A percentile compares a stretch with the other conserved stretches of the same genome.
phyloP scores from a whole-genome alignment of 1,140 invertebrate genomes.

The Trichonephila clavipes region DNA sequence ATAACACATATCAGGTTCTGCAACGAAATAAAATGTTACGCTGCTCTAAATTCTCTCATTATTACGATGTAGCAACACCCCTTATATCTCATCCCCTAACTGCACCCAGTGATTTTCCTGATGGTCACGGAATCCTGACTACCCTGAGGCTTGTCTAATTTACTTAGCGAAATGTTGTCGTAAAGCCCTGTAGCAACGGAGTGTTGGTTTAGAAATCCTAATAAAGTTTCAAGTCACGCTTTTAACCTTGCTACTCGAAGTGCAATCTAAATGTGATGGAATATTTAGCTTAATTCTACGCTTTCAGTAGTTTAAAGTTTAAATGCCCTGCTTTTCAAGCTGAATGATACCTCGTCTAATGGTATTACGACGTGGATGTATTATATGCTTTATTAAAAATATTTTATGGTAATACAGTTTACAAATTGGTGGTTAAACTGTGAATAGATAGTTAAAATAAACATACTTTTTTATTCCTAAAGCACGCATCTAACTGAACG shows the following conservation, averaged over 20 bases:
- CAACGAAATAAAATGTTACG: constrained; percentile 40
- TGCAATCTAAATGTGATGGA: constrained; percentile 61
- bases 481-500: background rate
- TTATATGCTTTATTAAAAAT: constrained; percentile 15
- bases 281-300: constrained; percentile 66
- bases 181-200: constrained; percentile 50
- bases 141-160: constrained; percentile 57
- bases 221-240: constrained; percentile 71
- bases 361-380: constrained; percentile 11
- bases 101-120: constrained; percentile 47
- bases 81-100: constrained; percentile 38
- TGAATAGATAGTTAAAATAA: background rate
- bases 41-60: constrained; percentile 24
- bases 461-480: background rate
- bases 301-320: constrained; percentile 65
- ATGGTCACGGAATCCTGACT: constrained; percentile 38
- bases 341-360: constrained; percentile 48
- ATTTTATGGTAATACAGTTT: background rate
- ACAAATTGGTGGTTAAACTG: background rate
- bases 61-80: constrained; percentile 35
- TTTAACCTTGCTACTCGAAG: constrained; percentile 44
- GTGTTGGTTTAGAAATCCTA: constrained; percentile 61
- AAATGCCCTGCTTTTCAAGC: constrained; percentile 45
- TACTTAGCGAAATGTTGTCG: constrained; percentile 59
- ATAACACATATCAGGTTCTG: constrained; percentile 12